phyloP scores from a whole-genome alignment of 2,113 vertebrate species.

The Canis aureus region DNA sequence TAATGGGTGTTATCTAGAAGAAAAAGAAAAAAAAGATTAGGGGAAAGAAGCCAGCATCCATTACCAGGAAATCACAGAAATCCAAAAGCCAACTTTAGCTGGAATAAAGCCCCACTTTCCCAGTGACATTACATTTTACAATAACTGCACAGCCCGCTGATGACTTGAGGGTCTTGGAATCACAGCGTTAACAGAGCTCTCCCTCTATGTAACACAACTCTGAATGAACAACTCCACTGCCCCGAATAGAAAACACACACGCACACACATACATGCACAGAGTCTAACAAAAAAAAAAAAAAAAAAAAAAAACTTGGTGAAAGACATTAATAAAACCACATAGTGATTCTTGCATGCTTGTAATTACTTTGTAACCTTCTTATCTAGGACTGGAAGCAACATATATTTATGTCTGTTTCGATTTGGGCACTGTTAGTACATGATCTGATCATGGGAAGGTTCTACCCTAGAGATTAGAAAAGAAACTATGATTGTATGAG shows the following conservation, averaged over 20 bases:
- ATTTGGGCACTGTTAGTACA: neutral
- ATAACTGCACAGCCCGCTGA: neutral
- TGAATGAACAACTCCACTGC: neutral
- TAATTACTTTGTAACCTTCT: neutral
- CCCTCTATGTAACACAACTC: neutral
- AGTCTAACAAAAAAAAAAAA: neutral
- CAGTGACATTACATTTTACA: neutral
- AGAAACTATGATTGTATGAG: neutral
- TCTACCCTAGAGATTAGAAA: neutral
- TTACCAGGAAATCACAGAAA: slow-evolving; percentile 31
- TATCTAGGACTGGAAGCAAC: neutral
- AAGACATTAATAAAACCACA: neutral
- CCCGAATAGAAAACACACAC: neutral
- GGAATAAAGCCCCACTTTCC: neutral
- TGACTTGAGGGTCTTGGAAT: neutral
- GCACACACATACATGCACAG: neutral
- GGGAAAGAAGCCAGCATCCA: neutral
- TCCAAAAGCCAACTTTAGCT: neutral
- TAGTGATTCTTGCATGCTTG: neutral
- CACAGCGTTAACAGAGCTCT: neutral
- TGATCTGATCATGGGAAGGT: neutral
- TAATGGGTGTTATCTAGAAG: neutral
- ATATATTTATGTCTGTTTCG: slow-evolving; percentile 21
- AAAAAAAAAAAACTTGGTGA: neutral
- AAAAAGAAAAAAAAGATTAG: neutral